phyloP scores from a whole-genome alignment of 2,797 vertebrate species.

The Ctenopoma multispine region DNA sequence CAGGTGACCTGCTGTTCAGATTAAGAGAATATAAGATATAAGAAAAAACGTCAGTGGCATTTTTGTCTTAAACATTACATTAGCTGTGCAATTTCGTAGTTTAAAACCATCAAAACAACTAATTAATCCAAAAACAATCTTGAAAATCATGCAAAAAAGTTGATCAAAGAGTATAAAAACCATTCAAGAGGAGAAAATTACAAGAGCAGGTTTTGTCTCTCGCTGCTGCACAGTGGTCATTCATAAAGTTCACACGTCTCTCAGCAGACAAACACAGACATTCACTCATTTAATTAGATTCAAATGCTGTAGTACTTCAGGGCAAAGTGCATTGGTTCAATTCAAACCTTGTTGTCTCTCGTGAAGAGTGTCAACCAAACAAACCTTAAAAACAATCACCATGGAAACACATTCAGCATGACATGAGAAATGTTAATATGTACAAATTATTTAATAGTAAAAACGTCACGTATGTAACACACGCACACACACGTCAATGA shows the following conservation, averaged over 20 bases:
- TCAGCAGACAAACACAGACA: constrained; percentile 30
- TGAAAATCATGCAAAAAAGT: constrained; percentile 63
- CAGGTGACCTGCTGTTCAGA: constrained; percentile 40
- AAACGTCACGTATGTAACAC: constrained; percentile 62
- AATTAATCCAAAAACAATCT: constrained; percentile 22
- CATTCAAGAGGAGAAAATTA: constrained; percentile 23
- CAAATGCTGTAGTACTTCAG: constrained; percentile 84
- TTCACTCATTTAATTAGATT: constrained; percentile 63
- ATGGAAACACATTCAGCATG: constrained; percentile 87
- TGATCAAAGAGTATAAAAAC: constrained; percentile 61
- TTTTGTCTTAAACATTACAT: constrained; percentile 21
- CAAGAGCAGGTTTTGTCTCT: constrained; percentile 28
- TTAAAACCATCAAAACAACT: constrained; percentile 9
- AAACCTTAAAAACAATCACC: constrained; percentile 78
- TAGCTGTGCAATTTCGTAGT: constrained; percentile 16
- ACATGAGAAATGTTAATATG: constrained; percentile 83
- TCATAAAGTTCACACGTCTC: constrained; percentile 65
- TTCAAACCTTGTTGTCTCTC: constrained; percentile 66
- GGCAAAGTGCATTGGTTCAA: constrained; percentile 96
- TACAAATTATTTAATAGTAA: constrained; percentile 81
- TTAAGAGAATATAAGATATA: background rate
- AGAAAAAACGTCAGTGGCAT: constrained; percentile 22
- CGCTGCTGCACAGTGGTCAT: constrained; percentile 79
- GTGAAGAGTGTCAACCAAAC: constrained; percentile 69
- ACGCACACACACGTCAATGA: constrained; percentile 1